Percentiles rank a stretch among this genome's conserved stretches.
These are phyloP conservation scores for Gari tellinella DNA, from an alignment of 2,888 invertebrate genomes.

Conservation along the genomic window DNA sequence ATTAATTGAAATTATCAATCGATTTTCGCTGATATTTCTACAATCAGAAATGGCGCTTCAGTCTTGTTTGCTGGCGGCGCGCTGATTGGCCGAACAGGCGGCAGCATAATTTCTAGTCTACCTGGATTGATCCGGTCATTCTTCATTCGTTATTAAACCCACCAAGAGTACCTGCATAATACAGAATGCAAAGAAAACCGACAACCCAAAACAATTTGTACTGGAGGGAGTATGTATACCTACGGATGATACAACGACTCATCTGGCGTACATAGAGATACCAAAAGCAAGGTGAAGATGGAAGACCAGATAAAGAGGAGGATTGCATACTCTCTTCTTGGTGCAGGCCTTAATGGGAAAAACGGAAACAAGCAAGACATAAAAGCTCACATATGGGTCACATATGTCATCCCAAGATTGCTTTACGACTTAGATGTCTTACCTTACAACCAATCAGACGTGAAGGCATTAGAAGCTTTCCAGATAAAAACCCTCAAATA, in stretches of 20 bases:
- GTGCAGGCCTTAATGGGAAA: slow-evolving; percentile 14
- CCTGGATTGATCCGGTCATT: no score
- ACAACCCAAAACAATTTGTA: not conserved
- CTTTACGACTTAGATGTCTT: not conserved
- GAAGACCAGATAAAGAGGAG: slow-evolving; percentile 1
- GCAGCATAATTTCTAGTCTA: no score
- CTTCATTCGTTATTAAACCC: not conserved
- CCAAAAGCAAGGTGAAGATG: not conserved
- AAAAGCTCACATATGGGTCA: not conserved
- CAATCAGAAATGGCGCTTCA: no score
- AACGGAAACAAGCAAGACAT: not conserved
- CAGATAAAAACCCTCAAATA: not conserved
- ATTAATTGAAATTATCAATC: no score
- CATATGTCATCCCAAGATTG: not conserved
- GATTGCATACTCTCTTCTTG: not conserved
- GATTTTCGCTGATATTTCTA: no score
- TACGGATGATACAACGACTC: not conserved
- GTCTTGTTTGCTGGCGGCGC: no score
- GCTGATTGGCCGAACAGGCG: no score
- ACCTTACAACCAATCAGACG: not conserved
- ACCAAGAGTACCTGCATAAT: not conserved
- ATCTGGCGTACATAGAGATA: not conserved
- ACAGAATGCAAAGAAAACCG: not conserved
- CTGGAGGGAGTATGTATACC: not conserved
- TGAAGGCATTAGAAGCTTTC: slow-evolving; percentile 1